These are phyloP conservation scores for Drosophila sechellia DNA, from an alignment of 1,140 invertebrate genomes.

Conservation along the genomic window DNA sequence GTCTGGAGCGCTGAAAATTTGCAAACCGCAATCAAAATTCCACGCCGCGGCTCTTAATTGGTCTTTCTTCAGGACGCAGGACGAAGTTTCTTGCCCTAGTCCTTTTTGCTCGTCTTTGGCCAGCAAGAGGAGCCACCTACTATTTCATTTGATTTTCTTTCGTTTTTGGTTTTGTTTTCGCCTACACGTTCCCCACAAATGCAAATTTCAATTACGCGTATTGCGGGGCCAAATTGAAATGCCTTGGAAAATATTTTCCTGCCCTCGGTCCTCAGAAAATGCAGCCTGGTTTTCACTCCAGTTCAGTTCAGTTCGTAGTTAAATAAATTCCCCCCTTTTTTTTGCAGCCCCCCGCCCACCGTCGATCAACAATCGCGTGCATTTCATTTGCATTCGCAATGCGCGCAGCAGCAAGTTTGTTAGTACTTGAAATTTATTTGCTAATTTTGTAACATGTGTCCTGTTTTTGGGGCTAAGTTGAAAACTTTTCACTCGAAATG, in stretches of 20 bases:
- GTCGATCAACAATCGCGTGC: conserved; percentile 72
- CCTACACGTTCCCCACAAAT: conserved; percentile 54
- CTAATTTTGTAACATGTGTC: conserved; percentile 82
- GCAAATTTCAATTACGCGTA: conserved; percentile 82
- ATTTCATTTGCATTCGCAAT: conserved; percentile 79
- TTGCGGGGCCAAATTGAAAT: conserved; percentile 75
- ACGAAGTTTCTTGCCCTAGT: conserved; percentile 14
- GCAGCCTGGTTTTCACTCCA: conserved; percentile 44
- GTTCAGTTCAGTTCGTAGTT: conserved; percentile 1
- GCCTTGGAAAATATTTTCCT: conserved; percentile 75
- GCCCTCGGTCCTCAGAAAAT: conserved; percentile 67
- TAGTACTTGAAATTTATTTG: conserved; percentile 72
- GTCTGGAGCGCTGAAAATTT: conserved; percentile 24
- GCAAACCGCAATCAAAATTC: conserved; percentile 76
- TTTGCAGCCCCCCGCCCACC: neutral
- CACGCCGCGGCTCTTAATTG: conserved; percentile 67
- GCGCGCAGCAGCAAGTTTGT: conserved; percentile 57
- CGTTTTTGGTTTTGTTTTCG: conserved; percentile 24
- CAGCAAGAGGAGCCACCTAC: neutral
- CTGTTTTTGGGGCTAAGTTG: conserved; percentile 64
- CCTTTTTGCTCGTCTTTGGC: conserved; percentile 45
- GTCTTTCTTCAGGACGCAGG: conserved; percentile 53
- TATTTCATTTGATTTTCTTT: conserved; percentile 44
- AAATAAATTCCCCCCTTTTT: conserved; percentile 11
- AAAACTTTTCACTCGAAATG: conserved; percentile 69